Evolutionary conservation across 2,113 vertebrate species (phyloP).

Genomic region (Ellobius talpinus): DNA sequence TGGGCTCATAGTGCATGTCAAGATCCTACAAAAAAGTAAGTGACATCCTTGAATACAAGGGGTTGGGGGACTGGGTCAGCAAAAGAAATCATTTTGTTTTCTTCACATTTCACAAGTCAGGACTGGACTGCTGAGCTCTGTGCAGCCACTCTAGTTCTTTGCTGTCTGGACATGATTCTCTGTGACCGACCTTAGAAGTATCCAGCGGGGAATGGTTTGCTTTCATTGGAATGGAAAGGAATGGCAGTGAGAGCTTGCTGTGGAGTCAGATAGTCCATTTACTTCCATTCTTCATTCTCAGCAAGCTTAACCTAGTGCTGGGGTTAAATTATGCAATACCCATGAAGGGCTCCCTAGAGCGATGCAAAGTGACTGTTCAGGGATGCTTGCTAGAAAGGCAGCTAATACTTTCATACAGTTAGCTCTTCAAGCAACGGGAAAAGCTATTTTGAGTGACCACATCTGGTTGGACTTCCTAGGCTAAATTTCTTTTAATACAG

Average conservation of each 20-base stretch:
- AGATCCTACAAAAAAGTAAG: constrained; percentile 89
- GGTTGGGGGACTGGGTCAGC: not conserved
- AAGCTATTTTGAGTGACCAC: not conserved
- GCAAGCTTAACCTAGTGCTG: not conserved
- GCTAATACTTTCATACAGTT: constrained; percentile 13
- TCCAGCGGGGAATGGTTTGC: not conserved
- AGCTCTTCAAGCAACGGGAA: not conserved
- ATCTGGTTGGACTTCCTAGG: not conserved
- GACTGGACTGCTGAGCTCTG: not conserved
- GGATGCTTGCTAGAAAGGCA: not conserved
- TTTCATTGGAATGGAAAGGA: not conserved
- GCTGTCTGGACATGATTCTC: not conserved
- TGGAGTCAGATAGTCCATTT: not conserved
- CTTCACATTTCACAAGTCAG: not conserved
- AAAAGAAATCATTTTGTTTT: not conserved
- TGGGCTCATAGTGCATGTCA: constrained; percentile 97
- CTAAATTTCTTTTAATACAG: not conserved
- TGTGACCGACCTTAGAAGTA: not conserved
- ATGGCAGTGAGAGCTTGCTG: not conserved
- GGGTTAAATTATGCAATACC: not conserved
- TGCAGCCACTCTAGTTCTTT: not conserved
- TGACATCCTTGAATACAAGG: not conserved
- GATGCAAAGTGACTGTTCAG: not conserved
- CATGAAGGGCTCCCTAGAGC: too few species aligned
- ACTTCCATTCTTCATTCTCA: not conserved